A percentile compares a stretch with the other conserved stretches of the same genome.
Conservation (phyloP, 1,140 invertebrate species). For the Drosophila leontia region DNA sequence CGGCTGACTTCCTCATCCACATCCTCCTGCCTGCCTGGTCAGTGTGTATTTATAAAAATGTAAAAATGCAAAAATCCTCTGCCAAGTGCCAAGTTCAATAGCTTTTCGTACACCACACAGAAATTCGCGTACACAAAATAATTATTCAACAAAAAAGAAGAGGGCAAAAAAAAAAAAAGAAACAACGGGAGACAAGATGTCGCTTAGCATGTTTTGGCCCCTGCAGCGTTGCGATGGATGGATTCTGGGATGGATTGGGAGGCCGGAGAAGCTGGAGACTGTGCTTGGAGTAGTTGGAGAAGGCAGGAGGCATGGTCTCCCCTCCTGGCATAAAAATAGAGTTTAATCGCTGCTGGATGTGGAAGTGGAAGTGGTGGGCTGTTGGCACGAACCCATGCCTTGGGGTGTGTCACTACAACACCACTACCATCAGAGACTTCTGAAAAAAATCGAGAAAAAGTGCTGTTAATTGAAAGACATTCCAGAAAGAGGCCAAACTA, state of each 20-base stretch:
- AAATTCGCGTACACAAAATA: conserved; percentile 58
- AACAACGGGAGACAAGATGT: conserved; percentile 64
- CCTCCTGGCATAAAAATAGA: conserved; percentile 58
- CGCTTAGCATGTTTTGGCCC: conserved; percentile 59
- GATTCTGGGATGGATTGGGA: conserved; percentile 10
- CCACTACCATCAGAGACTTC: conserved; percentile 27
- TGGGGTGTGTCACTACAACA: conserved; percentile 40
- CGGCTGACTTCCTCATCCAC: conserved; percentile 42
- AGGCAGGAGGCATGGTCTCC: neutral
- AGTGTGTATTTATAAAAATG: conserved; percentile 71
- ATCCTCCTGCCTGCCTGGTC: conserved; percentile 37
- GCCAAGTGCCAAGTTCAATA: conserved; percentile 81
- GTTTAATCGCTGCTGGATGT: conserved; percentile 55
- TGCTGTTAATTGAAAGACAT: conserved; percentile 72
- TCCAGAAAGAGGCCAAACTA: conserved; percentile 28
- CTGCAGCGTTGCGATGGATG: conserved; percentile 54
- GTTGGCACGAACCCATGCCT: conserved; percentile 13
- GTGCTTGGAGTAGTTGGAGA: neutral
- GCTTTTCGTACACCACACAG: conserved; percentile 52
- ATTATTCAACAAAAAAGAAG: conserved; percentile 51
- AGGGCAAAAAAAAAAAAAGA: neutral
- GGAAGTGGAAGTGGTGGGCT: conserved; percentile 19
- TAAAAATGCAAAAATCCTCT: conserved; percentile 34
- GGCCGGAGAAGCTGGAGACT: neutral
- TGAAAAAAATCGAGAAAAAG: conserved; percentile 14